Base-by-base conservation (phyloP, 2,797 vertebrate genomes). In the Rhinogobio ventralis region DNA sequence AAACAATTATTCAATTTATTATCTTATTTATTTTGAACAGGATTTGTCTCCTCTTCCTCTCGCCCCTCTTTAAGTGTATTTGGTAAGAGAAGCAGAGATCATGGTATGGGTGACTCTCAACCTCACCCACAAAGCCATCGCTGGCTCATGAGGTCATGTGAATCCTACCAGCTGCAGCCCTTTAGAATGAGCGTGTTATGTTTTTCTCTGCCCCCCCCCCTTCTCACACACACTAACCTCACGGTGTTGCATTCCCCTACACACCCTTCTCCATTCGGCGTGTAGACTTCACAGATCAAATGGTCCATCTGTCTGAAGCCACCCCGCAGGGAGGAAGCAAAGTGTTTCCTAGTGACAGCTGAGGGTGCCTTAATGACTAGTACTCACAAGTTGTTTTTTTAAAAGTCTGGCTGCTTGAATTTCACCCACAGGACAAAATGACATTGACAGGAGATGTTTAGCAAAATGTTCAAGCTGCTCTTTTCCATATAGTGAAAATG, bases 61-160 rank as follows among this genome's bases (percentile, higher is more conserved):
- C 0, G 6, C 14, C 28, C 39, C 10, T 81, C 45, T 78, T 68
- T 57, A 46, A 71, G 42, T 17, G 68, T 51, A 42, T 42, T 39
- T 57, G 55, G 73, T 67, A 62, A 57, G 77, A 81, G 73, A 46
- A 73, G n/a, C 68, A 64, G 62, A 83, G 64, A 85, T 78, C 68
- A 80, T 85, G 87, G 84, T 85, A 75, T 2, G 68, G 78, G 81
- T 83, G 84, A 79, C 76, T 79, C 82, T 86, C 83, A 74, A 30
- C 67, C 71, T 84, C 82, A 84, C 62, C 74, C 84, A 87, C 84
- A 89, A 84, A 87, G 89, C 88, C 89, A 86, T 89, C 74, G 69
- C 82, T 89, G 76, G 82, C 85, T 82, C 53, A 87, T 91, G 91
- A 93, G 91, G 89, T 91, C 90, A 91, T 92, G 92, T 90, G 90